Evolutionary conservation across 2,888 invertebrate species (phyloP), one percentile per base, ranked within the genome.

Genomic region (Octodonta nipae): DNA sequence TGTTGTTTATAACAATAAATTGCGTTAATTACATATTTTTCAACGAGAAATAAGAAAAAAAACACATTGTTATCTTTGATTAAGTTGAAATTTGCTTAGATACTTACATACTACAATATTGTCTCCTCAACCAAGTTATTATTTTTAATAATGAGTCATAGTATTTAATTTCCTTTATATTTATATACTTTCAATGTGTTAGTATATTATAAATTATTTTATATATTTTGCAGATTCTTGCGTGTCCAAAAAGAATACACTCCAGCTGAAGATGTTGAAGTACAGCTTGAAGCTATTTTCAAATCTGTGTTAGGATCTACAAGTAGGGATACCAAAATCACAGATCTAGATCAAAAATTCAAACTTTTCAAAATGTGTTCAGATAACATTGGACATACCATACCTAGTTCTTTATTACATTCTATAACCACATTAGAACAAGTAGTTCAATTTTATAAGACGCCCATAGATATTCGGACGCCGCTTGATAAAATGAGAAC

Each of bases 351-450:
- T 4, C 54, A 65, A 6, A 81, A 84, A 58, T 87, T 74, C 55
- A 62, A 70, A 16, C 61, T 92, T 5, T 64, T 92, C 3, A 67
- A 70, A 16, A 71, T 73, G 4, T 84, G 85, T 50, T 74, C 66
- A 41, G 63, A 73, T 26, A 73, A 77, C 55, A 79, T 91, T 38
- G 65, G 78, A 5, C 79, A 91, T 56, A 57, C 69, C 38, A 72
- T 93, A 7, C 87, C 91, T 0, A 92, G 86, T 65, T 85, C 86
- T 0, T 58, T 78, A 30, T 61, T 93, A n/a, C 73, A 78, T 50
- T 68, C 70, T 28, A 75, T 93, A 37, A 69, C 72, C 47, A 78
- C 75, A 30, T 67, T 88, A 74, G 79, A 67, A 38, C 81, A 87
- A 54, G 64, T 88, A 1, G 63, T 66, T 32, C 51, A 68, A 3